These are phyloP conservation scores for Anarsia innoxiella DNA, from an alignment of 2,888 invertebrate species.

Conservation along the genomic window DNA sequence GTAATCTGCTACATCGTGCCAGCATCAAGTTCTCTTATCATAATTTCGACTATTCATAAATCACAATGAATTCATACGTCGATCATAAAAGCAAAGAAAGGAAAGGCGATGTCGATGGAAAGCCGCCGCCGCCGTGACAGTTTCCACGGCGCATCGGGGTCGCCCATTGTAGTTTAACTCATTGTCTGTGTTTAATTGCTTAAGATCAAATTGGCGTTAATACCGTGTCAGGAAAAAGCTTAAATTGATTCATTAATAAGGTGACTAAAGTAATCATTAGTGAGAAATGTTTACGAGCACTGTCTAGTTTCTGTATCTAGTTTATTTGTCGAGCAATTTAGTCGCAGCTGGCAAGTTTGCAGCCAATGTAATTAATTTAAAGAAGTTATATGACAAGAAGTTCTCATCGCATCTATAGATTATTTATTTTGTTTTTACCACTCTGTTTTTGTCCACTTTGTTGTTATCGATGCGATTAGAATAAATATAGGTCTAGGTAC, in stretches of 20 bases:
- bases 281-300: constrained; percentile 1
- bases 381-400: no score
- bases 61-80: constrained; percentile 27
- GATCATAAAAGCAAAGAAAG: constrained; percentile 26
- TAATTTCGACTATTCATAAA: constrained; percentile 28
- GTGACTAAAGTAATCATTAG: constrained; percentile 8
- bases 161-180: constrained; percentile 48
- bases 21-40: constrained; percentile 2
- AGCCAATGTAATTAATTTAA: no score
- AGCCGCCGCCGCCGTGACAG: constrained; percentile 59
- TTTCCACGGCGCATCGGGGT: constrained; percentile 68
- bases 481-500: no score
- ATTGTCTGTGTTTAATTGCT: constrained; percentile 50
- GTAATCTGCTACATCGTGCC: background rate
- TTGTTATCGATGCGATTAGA: no score
- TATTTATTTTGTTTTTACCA: no score
- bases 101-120: constrained; percentile 54
- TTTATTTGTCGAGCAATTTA: background rate
- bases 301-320: background rate
- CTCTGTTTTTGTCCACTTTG: no score
- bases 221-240: constrained; percentile 4
- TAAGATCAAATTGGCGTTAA: constrained; percentile 11
- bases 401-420: no score
- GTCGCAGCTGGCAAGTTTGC: no score
- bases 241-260: constrained; percentile 8